A percentile compares a stretch with the other conserved stretches of the same genome.
Conservation (phyloP, 2,113 vertebrate genomes). For the Nyctereutes procyonoides region DNA sequence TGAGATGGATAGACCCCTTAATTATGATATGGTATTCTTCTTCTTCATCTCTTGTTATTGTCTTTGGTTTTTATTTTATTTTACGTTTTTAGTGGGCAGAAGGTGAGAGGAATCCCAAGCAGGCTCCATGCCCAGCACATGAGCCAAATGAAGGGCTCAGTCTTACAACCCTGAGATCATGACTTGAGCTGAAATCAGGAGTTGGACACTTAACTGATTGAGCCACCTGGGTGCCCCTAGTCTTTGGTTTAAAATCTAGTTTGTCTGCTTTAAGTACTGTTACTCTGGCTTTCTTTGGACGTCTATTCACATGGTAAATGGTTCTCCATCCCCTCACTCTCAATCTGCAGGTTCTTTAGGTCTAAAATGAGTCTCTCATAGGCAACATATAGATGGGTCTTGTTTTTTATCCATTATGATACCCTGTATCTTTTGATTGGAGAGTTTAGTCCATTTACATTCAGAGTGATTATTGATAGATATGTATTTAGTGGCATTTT, state of each 20-base stretch:
- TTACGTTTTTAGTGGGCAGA: too few species aligned
- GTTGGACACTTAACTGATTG: too few species aligned
- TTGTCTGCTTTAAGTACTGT: background rate
- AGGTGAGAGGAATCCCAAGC: too few species aligned
- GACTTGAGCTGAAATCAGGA: too few species aligned
- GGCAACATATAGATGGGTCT: background rate
- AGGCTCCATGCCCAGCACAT: too few species aligned
- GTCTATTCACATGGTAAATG: background rate
- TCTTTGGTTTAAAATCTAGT: background rate
- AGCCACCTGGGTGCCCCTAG: too few species aligned
- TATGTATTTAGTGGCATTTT: background rate
- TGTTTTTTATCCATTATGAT: background rate
- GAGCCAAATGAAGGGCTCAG: too few species aligned
- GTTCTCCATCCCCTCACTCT: background rate
- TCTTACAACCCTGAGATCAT: too few species aligned
- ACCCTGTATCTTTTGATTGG: background rate
- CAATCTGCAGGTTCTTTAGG: background rate
- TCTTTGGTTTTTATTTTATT: background rate
- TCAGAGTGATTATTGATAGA: background rate
- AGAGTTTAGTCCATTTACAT: background rate
- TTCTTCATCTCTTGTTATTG: background rate
- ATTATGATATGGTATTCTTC: background rate
- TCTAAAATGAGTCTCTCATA: background rate
- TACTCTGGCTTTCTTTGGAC: background rate
- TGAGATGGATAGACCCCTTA: background rate